Conservation (phyloP, 2,888 invertebrate genomes). For the Sphaeridia pumilis region DNA sequence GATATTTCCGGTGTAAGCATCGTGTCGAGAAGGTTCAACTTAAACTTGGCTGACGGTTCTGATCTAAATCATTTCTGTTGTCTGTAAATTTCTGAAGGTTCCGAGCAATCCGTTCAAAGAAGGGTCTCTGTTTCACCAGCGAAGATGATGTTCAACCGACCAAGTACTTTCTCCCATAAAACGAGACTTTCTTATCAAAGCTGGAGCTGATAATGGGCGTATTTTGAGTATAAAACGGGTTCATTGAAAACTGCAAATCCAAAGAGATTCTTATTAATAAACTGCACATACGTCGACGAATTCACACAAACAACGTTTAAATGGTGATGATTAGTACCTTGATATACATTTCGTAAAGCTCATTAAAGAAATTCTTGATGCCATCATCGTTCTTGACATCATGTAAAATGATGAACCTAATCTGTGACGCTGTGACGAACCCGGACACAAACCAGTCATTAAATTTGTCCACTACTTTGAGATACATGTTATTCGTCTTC, state of each 20-base stretch:
- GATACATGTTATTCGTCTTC: constrained; percentile 86
- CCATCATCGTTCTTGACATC: constrained; percentile 95
- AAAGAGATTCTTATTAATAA: too few relatives aligned
- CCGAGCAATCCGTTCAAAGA: too few relatives aligned
- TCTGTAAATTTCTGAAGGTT: too few relatives aligned
- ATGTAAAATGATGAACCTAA: constrained; percentile 92
- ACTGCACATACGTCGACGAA: too few relatives aligned
- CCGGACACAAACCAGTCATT: constrained; percentile 99
- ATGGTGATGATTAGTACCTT: too few relatives aligned
- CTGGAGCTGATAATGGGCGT: constrained; percentile 79
- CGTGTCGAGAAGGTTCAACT: too few relatives aligned
- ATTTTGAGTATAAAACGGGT: constrained; percentile 93
- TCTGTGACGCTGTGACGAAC: constrained; percentile 92
- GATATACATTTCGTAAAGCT: constrained; percentile 94
- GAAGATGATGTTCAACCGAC: constrained; percentile 52
- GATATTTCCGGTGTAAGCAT: too few relatives aligned
- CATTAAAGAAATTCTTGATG: constrained; percentile 94
- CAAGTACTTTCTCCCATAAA: constrained; percentile 76
- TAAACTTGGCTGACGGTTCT: too few relatives aligned
- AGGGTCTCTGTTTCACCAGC: too few relatives aligned
- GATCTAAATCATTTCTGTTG: too few relatives aligned
- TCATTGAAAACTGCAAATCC: constrained; percentile 58
- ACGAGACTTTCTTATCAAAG: constrained; percentile 87
- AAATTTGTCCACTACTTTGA: constrained; percentile 96
- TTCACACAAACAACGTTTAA: too few relatives aligned